Percentiles rank a stretch among this genome's conserved stretches.
These are phyloP conservation scores for Anthopleura sola DNA, from an alignment of 64 coral and sea anemone species.

Conservation along the genomic window DNA sequence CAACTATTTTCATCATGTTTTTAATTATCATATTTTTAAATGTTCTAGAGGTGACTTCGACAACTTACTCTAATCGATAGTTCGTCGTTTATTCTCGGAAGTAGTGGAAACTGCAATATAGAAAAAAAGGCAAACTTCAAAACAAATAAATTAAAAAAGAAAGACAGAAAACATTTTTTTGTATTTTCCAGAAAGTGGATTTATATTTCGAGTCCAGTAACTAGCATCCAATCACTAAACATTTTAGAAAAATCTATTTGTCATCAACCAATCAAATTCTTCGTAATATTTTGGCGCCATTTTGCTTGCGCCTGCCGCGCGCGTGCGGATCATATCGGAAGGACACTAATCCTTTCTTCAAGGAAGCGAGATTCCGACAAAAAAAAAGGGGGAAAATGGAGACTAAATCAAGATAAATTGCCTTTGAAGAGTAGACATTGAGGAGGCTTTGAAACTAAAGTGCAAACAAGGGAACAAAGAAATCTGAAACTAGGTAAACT, in stretches of 20 bases:
- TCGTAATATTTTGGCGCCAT: neutral
- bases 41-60: neutral
- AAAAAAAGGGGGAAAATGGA: neutral
- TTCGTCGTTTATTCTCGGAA: conserved; percentile 72
- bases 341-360: no score
- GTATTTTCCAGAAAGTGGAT: no score
- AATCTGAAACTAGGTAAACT: neutral
- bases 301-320: neutral
- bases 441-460: no score
- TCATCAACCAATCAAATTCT: neutral
- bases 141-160: neutral
- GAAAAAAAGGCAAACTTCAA: neutral
- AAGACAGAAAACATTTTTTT: neutral
- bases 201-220: neutral
- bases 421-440: no score
- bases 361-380: no score
- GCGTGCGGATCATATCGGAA: neutral
- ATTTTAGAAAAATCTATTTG: neutral
- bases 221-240: neutral
- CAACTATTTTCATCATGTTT: neutral
- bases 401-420: no score
- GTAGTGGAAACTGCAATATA: conserved; percentile 65
- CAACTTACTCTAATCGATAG: conserved; percentile 71
- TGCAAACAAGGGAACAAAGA: no score
- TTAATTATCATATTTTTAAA: neutral